Conservation (phyloP, 2,113 vertebrate species). For the Mastomys natalensis region DNA sequence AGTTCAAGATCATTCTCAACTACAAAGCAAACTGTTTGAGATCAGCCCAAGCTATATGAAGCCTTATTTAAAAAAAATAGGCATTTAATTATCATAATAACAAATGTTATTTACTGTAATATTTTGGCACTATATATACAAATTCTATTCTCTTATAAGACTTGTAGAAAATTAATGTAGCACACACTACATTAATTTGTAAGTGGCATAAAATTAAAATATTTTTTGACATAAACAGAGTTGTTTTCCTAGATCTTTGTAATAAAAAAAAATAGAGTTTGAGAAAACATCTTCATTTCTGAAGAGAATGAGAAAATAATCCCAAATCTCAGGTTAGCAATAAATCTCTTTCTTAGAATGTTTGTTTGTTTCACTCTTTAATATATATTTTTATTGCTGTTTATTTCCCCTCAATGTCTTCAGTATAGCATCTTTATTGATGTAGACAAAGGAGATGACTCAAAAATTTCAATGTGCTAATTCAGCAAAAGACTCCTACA, state of each 20-base stretch:
- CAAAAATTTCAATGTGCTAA: neutral
- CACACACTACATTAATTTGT: neutral
- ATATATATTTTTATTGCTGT: neutral
- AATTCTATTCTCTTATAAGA: neutral
- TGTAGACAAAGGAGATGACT: neutral
- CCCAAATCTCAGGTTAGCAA: neutral
- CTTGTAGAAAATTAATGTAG: neutral
- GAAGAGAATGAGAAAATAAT: neutral
- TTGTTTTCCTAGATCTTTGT: neutral
- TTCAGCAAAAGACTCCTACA: neutral
- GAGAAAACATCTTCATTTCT: neutral
- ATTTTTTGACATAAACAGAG: neutral
- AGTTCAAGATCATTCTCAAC: neutral
- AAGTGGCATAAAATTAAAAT: conserved; percentile 10
- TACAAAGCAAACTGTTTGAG: neutral
- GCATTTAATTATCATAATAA: neutral
- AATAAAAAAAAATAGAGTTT: neutral
- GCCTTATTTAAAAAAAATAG: neutral
- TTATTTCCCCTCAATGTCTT: neutral
- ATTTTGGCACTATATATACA: neutral
- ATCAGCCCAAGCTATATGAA: neutral
- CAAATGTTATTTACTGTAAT: neutral
- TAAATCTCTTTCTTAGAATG: neutral
- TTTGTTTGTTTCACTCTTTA: neutral
- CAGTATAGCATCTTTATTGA: neutral